A percentile compares a stretch with the other conserved stretches of the same genome.
These are phyloP conservation scores for Disparrhopalites patrizii DNA, from an alignment of 2,888 invertebrate genomes.

Conservation along the genomic window DNA sequence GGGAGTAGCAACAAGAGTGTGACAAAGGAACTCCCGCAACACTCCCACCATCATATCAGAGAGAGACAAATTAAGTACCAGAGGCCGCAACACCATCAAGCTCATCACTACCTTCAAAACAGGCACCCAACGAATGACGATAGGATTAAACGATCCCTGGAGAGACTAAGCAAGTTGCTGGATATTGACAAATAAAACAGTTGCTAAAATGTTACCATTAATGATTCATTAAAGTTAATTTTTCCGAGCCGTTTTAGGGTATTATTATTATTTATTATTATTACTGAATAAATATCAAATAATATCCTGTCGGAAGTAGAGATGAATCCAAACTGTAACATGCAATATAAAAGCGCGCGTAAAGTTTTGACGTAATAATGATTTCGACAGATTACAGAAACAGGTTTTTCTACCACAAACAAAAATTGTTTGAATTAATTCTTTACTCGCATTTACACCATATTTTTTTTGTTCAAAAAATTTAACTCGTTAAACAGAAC, in stretches of 20 bases:
- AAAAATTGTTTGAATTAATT: no score
- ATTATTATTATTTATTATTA: not conserved
- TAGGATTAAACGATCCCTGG: slow-evolving; percentile 21
- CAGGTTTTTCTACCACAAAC: no score
- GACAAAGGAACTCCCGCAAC: not conserved
- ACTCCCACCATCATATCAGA: not conserved
- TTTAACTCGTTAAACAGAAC: no score
- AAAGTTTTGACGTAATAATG: no score
- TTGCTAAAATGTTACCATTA: not conserved
- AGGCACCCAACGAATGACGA: slow-evolving; percentile 18
- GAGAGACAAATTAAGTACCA: not conserved
- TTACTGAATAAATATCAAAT: no score
- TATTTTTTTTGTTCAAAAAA: no score
- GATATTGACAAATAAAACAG: slow-evolving; percentile 18
- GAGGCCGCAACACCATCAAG: not conserved
- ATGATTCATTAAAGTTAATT: not conserved
- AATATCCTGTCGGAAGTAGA: no score
- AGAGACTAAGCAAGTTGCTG: slow-evolving; percentile 22
- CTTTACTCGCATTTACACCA: no score
- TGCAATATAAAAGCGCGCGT: no score
- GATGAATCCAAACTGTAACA: no score
- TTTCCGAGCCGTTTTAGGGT: not conserved
- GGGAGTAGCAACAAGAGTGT: not conserved
- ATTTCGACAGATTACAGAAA: no score
- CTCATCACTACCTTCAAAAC: slow-evolving; percentile 11